phyloP scores from a whole-genome alignment of 2,797 vertebrate species.

The Crocidura indochinensis region DNA sequence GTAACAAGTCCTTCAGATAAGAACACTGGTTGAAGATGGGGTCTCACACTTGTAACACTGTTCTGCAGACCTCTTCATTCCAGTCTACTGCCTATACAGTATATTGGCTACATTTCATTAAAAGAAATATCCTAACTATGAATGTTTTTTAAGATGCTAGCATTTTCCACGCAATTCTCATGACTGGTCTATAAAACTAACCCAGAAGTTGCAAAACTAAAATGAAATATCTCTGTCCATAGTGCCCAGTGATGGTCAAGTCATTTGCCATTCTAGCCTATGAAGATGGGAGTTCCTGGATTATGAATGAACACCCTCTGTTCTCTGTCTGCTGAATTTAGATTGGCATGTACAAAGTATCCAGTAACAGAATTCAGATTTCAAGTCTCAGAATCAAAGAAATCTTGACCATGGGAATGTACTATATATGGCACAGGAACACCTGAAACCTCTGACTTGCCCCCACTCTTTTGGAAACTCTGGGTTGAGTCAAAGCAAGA shows the following conservation, averaged over 20 bases:
- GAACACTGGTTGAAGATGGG: too few species aligned
- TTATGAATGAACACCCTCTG: not conserved
- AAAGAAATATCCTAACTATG: not conserved
- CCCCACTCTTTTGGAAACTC: not conserved
- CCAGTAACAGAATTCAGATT: not conserved
- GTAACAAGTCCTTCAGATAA: not conserved
- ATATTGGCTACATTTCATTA: conserved; percentile 31
- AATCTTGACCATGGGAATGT: not conserved
- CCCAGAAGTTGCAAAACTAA: not conserved
- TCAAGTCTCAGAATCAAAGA: not conserved
- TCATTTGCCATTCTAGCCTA: not conserved
- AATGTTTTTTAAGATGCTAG: not conserved
- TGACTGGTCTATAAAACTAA: not conserved
- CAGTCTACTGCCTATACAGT: not conserved
- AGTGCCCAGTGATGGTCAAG: not conserved
- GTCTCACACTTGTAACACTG: too few species aligned
- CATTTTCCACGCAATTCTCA: not conserved
- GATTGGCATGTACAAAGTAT: not conserved
- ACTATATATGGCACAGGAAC: not conserved
- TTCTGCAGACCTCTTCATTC: not conserved
- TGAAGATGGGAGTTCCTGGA: not conserved
- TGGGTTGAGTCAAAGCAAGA: conserved; percentile 3
- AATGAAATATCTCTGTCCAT: not conserved
- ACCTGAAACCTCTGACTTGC: not conserved
- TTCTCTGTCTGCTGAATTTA: not conserved